Base-by-base conservation (phyloP, 2,888 invertebrate species). In the Scrobipalpa atriplicella region DNA sequence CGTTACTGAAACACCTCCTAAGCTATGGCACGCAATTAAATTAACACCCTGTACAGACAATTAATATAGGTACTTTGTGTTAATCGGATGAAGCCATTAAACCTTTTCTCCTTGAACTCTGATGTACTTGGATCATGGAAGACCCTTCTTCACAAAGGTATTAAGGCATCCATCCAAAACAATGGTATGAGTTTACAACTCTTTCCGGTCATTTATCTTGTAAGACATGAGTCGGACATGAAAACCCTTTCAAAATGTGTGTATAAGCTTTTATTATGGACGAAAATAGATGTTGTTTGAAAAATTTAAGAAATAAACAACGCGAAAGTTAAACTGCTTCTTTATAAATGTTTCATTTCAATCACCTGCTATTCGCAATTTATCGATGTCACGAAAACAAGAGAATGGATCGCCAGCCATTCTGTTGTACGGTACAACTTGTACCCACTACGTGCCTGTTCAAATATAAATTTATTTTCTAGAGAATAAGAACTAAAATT, bases 121-220 rank as follows among this genome's bases (percentile, higher is more conserved):
- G 47, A 3, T 16, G 16, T n/a, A 47, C 47, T 16, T 47, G 16
- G 6, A n/a, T 3, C 11, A 47, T 16, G n/a, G 6, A 47, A 29
- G 29, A 29, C 29, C 5, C 29, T 29, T 29, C 29, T 3, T 29
- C 21, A 21, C 21, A 56, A 18, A 11, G 8, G 13, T 11, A 29
- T 13, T 21, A 21, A 56, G 13, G 21, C 21, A 11, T 21, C 21
- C 13, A 13, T 56, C n/a, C 1, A 13, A n/a, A 1, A 58, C 58
- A 58, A 58, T 58, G 38, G 18, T 38, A 2, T 9, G 29, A 5
- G 54, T 54, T 54, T 9, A 54, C 29, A 13, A 58, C 38, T n/a
- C 8, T 58, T 58, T 38, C 58, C 58, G 58, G 58, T 38, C 58
- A 58, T 58, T 18, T 38, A 58, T 56, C 54, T 56, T 29, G 10